phyloP scores from a whole-genome alignment of 2,888 invertebrate genomes.

The Physocephala rufipes region DNA sequence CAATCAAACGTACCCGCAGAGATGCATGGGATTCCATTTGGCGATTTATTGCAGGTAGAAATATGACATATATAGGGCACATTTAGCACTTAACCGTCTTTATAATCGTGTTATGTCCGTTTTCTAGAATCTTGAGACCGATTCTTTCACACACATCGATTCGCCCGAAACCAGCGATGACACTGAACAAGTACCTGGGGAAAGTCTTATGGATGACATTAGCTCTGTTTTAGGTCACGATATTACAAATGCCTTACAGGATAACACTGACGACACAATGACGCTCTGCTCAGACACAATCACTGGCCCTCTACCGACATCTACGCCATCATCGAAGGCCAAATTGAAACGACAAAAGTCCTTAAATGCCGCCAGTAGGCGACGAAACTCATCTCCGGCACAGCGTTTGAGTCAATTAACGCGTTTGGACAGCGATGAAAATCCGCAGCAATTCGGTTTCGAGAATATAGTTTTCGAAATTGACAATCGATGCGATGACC shows the following conservation, averaged over 20 bases:
- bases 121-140: conserved; percentile 63
- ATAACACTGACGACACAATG: conserved; percentile 76
- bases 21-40: conserved; percentile 48
- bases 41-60: conserved; percentile 63
- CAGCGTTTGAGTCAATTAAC: conserved; percentile 65
- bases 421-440: conserved; percentile 65
- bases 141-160: conserved; percentile 79
- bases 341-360: conserved; percentile 51
- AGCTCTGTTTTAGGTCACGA: conserved; percentile 80
- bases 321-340: conserved; percentile 46
- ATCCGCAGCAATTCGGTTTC: conserved; percentile 72
- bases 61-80: neutral
- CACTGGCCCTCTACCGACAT: conserved; percentile 32
- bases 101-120: conserved; percentile 42
- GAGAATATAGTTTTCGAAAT: conserved; percentile 77
- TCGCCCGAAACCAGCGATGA: conserved; percentile 84
- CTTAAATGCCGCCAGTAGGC: neutral
- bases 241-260: conserved; percentile 73
- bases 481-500: conserved; percentile 67
- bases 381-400: conserved; percentile 69
- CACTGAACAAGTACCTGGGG: conserved; percentile 78
- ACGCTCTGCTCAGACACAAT: conserved; percentile 70
- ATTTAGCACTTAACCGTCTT: neutral
- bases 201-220: conserved; percentile 81
- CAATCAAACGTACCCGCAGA: conserved; percentile 44